Conservation (phyloP, 2,797 vertebrate species). For the Eospalax fontanierii region DNA sequence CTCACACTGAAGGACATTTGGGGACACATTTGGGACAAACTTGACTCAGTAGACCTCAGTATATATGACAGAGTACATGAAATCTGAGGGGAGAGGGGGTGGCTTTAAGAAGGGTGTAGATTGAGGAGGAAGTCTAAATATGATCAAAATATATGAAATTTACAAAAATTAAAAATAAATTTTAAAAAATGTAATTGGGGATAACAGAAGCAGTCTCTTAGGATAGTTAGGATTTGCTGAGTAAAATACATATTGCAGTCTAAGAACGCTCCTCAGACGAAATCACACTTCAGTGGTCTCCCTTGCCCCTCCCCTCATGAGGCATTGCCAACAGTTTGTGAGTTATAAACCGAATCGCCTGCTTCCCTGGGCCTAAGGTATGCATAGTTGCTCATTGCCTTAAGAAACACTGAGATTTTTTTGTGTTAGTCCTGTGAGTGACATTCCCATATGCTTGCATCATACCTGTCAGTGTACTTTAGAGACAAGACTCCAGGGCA, state of each 20-base stretch:
- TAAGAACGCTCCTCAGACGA: background rate
- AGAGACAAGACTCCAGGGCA: background rate
- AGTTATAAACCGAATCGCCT: background rate
- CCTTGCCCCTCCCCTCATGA: background rate
- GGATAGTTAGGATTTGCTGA: slow-evolving; percentile 12
- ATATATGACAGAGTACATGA: too few species aligned
- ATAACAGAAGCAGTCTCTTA: background rate
- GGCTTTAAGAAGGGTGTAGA: too few species aligned
- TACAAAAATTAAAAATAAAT: too few species aligned
- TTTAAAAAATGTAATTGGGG: background rate
- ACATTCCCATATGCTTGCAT: background rate
- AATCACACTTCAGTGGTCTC: background rate
- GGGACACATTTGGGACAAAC: too few species aligned
- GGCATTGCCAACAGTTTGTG: background rate
- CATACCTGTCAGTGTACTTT: background rate
- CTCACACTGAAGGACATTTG: too few species aligned
- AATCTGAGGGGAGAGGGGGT: too few species aligned
- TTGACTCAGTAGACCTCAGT: too few species aligned
- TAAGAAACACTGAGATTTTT: slow-evolving; percentile 12
- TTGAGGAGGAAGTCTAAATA: too few species aligned
- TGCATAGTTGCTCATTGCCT: slow-evolving; percentile 8
- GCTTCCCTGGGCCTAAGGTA: background rate
- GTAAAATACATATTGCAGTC: background rate
- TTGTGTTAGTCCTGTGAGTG: background rate
- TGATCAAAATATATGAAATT: too few species aligned